Evolutionary conservation across 2,113 vertebrate species (phyloP).

Genomic region (Calcarius ornatus): DNA sequence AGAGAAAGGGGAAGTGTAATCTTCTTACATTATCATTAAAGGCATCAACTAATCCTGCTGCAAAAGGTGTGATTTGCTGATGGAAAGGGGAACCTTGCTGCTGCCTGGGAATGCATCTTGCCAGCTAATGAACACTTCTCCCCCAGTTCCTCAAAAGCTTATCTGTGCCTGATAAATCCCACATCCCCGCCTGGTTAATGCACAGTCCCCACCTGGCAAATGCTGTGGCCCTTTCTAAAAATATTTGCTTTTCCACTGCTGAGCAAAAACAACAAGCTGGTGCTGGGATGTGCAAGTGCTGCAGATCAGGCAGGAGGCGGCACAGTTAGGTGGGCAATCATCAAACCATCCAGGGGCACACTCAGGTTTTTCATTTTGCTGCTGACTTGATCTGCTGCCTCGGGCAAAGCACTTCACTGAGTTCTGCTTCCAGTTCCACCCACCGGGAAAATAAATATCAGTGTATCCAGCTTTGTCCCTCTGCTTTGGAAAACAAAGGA

Average conservation of each 20-base stretch:
- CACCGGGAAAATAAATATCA: background rate
- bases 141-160: background rate
- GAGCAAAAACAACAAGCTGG: background rate
- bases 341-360: background rate
- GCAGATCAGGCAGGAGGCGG: background rate
- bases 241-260: background rate
- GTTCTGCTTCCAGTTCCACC: background rate
- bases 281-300: background rate
- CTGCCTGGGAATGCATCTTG: background rate
- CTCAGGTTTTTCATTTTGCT: background rate
- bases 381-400: background rate
- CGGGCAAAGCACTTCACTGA: background rate
- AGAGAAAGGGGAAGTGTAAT: constrained; percentile 33
- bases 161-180: background rate
- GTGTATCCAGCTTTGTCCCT: background rate
- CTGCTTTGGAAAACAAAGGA: background rate
- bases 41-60: constrained; percentile 40
- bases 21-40: constrained; percentile 53
- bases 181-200: background rate
- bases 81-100: background rate
- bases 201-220: background rate
- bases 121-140: background rate
- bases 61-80: constrained; percentile 31
- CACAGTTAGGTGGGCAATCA: background rate
- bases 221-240: background rate